These are phyloP conservation scores for Portevinia maculata DNA, from an alignment of 2,888 invertebrate species.

Conservation along the genomic window DNA sequence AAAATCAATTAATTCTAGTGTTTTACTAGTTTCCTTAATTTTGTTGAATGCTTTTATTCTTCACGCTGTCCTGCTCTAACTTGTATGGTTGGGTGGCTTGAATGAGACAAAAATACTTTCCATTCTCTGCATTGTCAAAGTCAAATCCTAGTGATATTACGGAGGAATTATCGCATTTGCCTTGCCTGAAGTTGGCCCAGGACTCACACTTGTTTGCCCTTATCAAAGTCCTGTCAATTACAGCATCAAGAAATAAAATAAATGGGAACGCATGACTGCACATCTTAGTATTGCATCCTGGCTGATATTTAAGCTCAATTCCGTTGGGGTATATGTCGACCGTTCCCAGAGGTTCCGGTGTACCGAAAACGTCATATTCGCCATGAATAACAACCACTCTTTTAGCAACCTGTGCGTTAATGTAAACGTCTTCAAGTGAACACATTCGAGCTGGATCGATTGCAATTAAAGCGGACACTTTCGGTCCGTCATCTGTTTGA, in stretches of 20 bases:
- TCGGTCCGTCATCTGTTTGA: slow-evolving; percentile 6
- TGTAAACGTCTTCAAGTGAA: slow-evolving; percentile 77
- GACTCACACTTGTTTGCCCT: slow-evolving; percentile 42
- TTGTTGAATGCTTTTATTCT: slow-evolving; percentile 7
- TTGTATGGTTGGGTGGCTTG: slow-evolving; percentile 19
- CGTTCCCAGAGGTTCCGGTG: slow-evolving; percentile 77
- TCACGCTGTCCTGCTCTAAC: slow-evolving; percentile 6
- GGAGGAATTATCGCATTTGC: slow-evolving; percentile 46
- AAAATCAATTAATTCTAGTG: too few relatives aligned
- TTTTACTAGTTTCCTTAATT: too few relatives aligned
- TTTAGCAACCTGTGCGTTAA: slow-evolving; percentile 71
- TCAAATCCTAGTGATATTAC: slow-evolving; percentile 35
- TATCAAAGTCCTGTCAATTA: slow-evolving; percentile 12
- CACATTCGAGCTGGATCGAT: slow-evolving; percentile 80
- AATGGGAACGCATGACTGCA: slow-evolving; percentile 81
- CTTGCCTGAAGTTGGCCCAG: slow-evolving; percentile 38
- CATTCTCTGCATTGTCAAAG: slow-evolving; percentile 30
- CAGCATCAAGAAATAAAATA: slow-evolving; percentile 79
- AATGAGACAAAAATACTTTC: slow-evolving; percentile 39
- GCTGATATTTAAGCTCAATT: slow-evolving; percentile 79
- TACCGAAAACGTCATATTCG: slow-evolving; percentile 79
- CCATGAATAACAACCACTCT: slow-evolving; percentile 80
- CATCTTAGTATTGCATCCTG: slow-evolving; percentile 78
- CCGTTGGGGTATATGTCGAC: slow-evolving; percentile 81
- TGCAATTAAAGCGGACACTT: slow-evolving; percentile 75